Evolutionary conservation across 2,113 vertebrate genomes (phyloP).

Genomic region (Catagonus wagneri): DNA sequence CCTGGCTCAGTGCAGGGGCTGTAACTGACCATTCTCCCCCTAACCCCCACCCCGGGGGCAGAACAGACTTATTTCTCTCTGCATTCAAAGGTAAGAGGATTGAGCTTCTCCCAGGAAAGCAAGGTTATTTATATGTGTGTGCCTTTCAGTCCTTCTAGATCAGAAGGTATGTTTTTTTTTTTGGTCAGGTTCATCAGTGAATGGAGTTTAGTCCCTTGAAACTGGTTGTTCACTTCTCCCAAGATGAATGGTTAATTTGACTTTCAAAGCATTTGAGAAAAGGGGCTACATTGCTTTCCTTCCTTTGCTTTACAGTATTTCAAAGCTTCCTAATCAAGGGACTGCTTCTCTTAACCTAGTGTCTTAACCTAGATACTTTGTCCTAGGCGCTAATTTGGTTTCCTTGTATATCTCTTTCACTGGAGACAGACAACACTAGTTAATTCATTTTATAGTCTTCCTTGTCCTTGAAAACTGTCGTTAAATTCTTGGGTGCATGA

Average conservation of each 20-base stretch:
- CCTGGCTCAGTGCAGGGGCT: accelerated
- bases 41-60: too few relatives aligned
- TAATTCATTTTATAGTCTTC: not conserved
- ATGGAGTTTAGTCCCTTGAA: not conserved
- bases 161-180: not conserved
- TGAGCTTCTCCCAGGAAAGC: not conserved
- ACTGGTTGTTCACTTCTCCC: not conserved
- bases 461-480: slow-evolving; percentile 39
- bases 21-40: not conserved
- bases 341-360: not conserved
- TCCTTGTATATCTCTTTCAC: not conserved
- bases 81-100: not conserved
- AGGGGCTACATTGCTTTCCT: not conserved
- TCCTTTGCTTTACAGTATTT: not conserved
- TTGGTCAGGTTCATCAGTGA: not conserved
- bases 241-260: not conserved
- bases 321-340: not conserved
- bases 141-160: not conserved
- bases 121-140: not conserved
- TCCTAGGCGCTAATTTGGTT: not conserved
- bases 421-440: not conserved
- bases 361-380: not conserved
- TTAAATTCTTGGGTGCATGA: not conserved
- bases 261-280: not conserved
- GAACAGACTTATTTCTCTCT: accelerated